Conservation (phyloP, 2,113 vertebrate species). For the Melanotaenia duboulayi region DNA sequence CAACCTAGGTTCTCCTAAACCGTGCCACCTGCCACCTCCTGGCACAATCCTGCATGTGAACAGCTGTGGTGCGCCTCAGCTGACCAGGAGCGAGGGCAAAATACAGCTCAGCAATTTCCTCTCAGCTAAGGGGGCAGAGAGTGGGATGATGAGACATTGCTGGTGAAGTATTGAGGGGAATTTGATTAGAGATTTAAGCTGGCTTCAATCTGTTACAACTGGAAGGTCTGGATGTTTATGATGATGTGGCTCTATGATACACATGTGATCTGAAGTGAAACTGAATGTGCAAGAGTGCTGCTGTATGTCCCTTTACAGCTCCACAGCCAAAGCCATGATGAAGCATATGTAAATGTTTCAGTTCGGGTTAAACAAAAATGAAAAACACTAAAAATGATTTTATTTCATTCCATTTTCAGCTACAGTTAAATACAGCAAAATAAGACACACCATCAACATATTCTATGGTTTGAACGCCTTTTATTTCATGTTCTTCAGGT, state of each 20-base stretch:
- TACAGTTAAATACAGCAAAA: too few relatives aligned
- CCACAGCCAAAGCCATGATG: neutral
- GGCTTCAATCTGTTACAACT: neutral
- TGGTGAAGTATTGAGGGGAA: neutral
- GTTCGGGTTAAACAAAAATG: too few relatives aligned
- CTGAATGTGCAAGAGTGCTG: neutral
- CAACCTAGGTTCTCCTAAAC: neutral
- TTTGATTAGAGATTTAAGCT: constrained; percentile 1
- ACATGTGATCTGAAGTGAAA: neutral
- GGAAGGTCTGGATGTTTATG: constrained; percentile 7
- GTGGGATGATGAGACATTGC: neutral
- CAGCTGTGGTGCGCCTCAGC: neutral
- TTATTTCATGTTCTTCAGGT: neutral
- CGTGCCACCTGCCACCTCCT: neutral
- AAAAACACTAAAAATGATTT: too few relatives aligned
- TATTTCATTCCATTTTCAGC: too few relatives aligned
- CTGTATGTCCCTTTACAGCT: neutral
- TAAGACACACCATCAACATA: neutral
- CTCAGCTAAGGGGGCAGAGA: neutral
- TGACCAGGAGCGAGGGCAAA: neutral
- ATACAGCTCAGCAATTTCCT: neutral
- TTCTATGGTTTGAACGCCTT: neutral
- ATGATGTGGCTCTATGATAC: neutral
- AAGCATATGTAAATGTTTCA: too few relatives aligned
- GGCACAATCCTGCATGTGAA: neutral